A percentile compares a stretch with the other conserved stretches of the same genome.
These are phyloP conservation scores for Tubiluchus corallicola DNA, from an alignment of 2,888 invertebrate genomes.

Conservation along the genomic window DNA sequence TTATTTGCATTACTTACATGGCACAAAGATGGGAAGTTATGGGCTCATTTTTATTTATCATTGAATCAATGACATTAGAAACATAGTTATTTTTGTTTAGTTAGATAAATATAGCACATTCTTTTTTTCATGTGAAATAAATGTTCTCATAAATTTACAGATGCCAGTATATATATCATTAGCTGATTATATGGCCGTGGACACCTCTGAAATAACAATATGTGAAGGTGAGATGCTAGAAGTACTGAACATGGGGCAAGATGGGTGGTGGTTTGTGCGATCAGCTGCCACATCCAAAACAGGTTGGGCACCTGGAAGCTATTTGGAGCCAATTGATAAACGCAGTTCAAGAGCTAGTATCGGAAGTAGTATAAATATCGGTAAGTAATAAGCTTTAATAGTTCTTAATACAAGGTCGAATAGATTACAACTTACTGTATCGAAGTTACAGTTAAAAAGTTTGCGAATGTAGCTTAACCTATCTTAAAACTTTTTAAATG, in stretches of 20 bases:
- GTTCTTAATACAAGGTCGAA: too few species aligned
- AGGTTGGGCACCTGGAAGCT: conserved; percentile 87
- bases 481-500: too few species aligned
- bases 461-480: too few species aligned
- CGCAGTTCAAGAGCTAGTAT: conserved; percentile 10
- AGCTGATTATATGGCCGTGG: conserved; percentile 80
- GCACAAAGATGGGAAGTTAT: too few species aligned
- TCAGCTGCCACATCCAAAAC: conserved; percentile 36
- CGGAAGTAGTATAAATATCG: conserved; percentile 1
- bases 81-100: too few species aligned
- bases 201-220: conserved; percentile 72
- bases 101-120: too few species aligned
- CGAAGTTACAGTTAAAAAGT: too few species aligned
- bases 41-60: too few species aligned
- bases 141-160: conserved; percentile 9
- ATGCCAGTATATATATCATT: conserved; percentile 57
- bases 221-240: conserved; percentile 75
- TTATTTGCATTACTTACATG: too few species aligned
- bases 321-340: conserved; percentile 45
- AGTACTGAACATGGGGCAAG: conserved; percentile 74
- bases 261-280: conserved; percentile 91
- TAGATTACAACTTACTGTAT: too few species aligned
- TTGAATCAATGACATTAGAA: too few species aligned
- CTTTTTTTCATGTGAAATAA: conserved; percentile 17
- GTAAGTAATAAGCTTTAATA: too few species aligned